Percentiles rank a stretch among this genome's conserved stretches.
Evolutionary conservation across 2,797 vertebrate species (phyloP).

Genomic region (Myripristis murdjan): DNA sequence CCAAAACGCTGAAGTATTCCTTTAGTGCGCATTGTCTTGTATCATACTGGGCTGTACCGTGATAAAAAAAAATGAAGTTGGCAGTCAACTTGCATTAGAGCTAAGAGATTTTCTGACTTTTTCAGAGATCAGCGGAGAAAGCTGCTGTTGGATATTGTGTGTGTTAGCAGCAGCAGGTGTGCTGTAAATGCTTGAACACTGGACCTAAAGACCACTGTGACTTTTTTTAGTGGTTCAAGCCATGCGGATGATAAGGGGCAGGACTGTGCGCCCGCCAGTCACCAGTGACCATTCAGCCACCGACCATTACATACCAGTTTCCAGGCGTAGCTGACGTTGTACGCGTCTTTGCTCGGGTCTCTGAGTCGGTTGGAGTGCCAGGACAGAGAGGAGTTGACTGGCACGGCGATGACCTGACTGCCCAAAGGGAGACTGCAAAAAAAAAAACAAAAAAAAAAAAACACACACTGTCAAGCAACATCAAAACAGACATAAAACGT

Average conservation of each 20-base stretch:
- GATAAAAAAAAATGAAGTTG: no score
- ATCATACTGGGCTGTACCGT: no score
- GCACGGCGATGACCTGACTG: constrained; percentile 95
- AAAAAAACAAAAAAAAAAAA: no score
- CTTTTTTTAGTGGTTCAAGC: background rate
- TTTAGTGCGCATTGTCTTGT: no score
- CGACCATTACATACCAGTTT: constrained; percentile 90
- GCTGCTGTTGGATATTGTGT: no score
- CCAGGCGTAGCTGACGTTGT: constrained; percentile 99
- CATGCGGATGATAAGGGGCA: background rate
- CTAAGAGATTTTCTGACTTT: no score
- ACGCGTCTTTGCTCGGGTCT: constrained; percentile 91
- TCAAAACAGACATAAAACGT: background rate
- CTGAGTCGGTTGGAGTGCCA: constrained; percentile 97
- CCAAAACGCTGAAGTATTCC: no score
- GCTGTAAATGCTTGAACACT: no score
- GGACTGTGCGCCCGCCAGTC: background rate
- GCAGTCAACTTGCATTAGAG: no score
- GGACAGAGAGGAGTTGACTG: constrained; percentile 96
- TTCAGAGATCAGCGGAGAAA: no score
- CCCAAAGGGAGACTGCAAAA: constrained; percentile 95
- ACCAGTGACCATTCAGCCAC: background rate
- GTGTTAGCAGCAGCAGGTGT: no score
- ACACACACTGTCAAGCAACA: constrained; percentile 49
- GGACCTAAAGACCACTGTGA: no score